phyloP scores from a whole-genome alignment of 2,888 invertebrate species.

The Leptura quadrifasciata region DNA sequence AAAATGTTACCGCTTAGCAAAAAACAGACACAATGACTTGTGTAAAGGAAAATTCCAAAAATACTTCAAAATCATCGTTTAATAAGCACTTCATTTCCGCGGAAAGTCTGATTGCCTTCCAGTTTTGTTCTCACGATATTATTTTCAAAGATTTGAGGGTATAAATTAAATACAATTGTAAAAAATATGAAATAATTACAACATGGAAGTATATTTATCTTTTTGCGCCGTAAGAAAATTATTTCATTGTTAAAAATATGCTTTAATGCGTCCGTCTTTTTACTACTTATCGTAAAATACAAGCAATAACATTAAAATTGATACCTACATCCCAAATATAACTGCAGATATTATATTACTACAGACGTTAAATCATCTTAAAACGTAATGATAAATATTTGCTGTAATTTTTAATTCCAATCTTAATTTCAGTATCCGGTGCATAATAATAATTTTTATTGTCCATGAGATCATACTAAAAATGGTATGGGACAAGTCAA shows the following conservation, averaged over 20 bases:
- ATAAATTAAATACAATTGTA: too few relatives aligned
- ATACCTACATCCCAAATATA: constrained; percentile 32
- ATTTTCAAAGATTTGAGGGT: too few relatives aligned
- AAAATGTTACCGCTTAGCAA: neutral
- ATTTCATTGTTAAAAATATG: constrained; percentile 32
- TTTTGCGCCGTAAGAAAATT: neutral
- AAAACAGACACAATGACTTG: neutral
- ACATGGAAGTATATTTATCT: neutral
- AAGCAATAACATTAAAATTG: constrained; percentile 18
- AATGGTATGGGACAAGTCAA: too few relatives aligned
- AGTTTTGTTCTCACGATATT: too few relatives aligned
- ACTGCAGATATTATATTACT: constrained; percentile 18
- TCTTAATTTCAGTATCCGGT: too few relatives aligned
- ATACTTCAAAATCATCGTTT: neutral
- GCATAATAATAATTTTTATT: too few relatives aligned
- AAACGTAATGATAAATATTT: neutral
- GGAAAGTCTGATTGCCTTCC: too few relatives aligned
- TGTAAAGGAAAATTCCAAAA: neutral
- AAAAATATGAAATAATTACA: too few relatives aligned
- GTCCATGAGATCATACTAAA: too few relatives aligned
- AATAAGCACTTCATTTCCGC: too few relatives aligned
- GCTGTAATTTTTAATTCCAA: neutral
- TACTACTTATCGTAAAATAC: constrained; percentile 32
- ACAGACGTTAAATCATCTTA: neutral
- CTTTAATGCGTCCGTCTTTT: constrained; percentile 31